phyloP scores from a whole-genome alignment of 2,113 vertebrate species.

The Mungos mungo region DNA sequence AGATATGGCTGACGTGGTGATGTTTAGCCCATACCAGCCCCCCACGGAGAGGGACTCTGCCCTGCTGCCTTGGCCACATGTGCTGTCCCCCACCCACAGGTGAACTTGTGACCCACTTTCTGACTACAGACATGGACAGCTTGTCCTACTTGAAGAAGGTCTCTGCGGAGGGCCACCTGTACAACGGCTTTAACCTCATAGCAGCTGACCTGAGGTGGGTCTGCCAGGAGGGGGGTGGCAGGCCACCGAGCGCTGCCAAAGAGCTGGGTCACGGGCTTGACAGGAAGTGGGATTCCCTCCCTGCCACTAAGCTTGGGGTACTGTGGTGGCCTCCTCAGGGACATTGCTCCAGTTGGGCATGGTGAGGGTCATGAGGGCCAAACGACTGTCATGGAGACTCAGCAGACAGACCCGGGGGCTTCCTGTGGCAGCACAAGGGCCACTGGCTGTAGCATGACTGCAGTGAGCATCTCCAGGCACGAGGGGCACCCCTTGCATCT shows the following conservation, averaged over 20 bases:
- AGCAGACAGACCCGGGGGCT: not conserved
- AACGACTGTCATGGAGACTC: not conserved
- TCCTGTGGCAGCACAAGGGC: not conserved
- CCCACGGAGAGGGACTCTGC: not conserved
- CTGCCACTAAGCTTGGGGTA: not conserved
- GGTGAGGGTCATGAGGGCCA: not conserved
- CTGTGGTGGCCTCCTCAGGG: not conserved
- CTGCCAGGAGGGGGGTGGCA: not conserved
- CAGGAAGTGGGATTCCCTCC: not conserved
- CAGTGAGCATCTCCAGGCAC: not conserved
- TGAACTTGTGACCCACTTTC: constrained; percentile 93
- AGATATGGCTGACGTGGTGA: not conserved
- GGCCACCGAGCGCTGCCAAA: not conserved
- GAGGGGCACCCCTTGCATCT: not conserved
- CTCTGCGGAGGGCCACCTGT: constrained; percentile 92
- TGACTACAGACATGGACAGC: constrained; percentile 91
- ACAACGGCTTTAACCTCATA: constrained; percentile 98
- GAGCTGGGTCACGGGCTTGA: not conserved
- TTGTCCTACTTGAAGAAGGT: constrained; percentile 96
- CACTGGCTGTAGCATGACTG: not conserved
- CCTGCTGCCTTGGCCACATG: not conserved
- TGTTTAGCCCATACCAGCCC: not conserved
- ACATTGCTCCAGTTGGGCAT: not conserved
- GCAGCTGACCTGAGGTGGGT: constrained; percentile 96
- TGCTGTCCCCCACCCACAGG: constrained; percentile 82